A percentile compares a stretch with the other conserved stretches of the same genome.
Conservation (phyloP, 1,140 invertebrate genomes). For the Scaptomyza graminum region DNA sequence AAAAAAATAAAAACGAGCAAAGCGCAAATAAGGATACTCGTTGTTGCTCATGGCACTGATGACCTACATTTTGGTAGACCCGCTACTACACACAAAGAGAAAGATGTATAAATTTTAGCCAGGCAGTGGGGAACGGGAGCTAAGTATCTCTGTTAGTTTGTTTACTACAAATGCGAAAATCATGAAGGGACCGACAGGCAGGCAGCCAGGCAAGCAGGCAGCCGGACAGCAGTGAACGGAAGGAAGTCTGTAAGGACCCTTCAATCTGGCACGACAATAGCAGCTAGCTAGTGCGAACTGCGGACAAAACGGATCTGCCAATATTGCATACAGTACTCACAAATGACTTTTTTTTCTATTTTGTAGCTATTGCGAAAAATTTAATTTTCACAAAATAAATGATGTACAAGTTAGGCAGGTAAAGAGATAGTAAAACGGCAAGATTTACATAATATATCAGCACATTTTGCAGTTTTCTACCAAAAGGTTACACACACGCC, state of each 20-base stretch:
- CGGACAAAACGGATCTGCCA: slow-evolving; percentile 64
- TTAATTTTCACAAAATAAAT: slow-evolving; percentile 54
- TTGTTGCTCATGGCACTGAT: slow-evolving; percentile 33
- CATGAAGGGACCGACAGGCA: slow-evolving; percentile 33
- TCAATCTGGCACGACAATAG: slow-evolving; percentile 60
- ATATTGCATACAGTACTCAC: slow-evolving; percentile 59
- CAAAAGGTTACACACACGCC: slow-evolving; percentile 35
- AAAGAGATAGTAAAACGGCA: slow-evolving; percentile 11
- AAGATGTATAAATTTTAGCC: slow-evolving; percentile 34
- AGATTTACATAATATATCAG: slow-evolving; percentile 73
- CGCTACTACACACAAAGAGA: slow-evolving; percentile 11
- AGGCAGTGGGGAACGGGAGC: not conserved
- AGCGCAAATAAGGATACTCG: slow-evolving; percentile 37
- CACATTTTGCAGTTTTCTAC: slow-evolving; percentile 45
- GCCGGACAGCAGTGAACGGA: slow-evolving; percentile 34
- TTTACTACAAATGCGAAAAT: slow-evolving; percentile 62
- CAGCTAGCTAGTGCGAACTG: slow-evolving; percentile 15
- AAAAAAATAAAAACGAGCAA: slow-evolving; percentile 29
- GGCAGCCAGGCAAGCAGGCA: slow-evolving; percentile 4
- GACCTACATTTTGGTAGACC: slow-evolving; percentile 42
- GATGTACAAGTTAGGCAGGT: slow-evolving; percentile 42
- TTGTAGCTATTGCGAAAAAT: slow-evolving; percentile 23
- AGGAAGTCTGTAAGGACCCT: slow-evolving; percentile 70
- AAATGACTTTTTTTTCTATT: slow-evolving; percentile 3
- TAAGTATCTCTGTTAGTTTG: slow-evolving; percentile 52